Percentiles rank a stretch among this genome's conserved stretches.
Evolutionary conservation across 1,140 invertebrate genomes (phyloP).

Genomic region (Danaus melanippus): DNA sequence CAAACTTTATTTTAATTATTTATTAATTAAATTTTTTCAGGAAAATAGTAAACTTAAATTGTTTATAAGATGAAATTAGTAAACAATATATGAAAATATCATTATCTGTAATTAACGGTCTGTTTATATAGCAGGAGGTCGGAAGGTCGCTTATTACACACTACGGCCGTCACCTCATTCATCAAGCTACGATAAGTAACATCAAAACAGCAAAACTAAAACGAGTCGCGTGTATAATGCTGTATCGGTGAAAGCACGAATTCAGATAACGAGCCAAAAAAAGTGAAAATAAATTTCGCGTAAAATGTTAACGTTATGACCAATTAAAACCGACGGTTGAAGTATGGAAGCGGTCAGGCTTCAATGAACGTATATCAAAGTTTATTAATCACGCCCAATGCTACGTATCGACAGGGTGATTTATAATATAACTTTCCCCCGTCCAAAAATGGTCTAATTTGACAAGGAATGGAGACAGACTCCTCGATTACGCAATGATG

Average conservation of each 20-base stretch:
- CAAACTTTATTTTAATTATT: no score
- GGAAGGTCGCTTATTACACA: conserved; percentile 12
- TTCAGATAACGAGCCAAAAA: conserved; percentile 23
- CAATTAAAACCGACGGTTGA: conserved; percentile 36
- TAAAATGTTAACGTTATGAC: conserved; percentile 33
- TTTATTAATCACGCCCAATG: conserved; percentile 51
- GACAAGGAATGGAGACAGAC: conserved; percentile 15
- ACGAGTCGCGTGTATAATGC: conserved; percentile 4
- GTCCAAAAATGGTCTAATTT: conserved; percentile 55
- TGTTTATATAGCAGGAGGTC: conserved; percentile 7
- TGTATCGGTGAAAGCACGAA: conserved; percentile 27
- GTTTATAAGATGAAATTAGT: no score
- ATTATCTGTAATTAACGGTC: conserved; percentile 9
- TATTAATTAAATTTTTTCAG: no score
- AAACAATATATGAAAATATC: no score
- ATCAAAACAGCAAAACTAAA: conserved; percentile 10
- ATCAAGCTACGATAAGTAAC: conserved; percentile 14
- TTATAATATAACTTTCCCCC: conserved; percentile 49
- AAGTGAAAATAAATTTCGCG: conserved; percentile 40
- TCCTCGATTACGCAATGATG: background rate
- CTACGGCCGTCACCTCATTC: conserved; percentile 19
- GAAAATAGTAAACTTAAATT: no score
- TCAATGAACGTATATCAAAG: conserved; percentile 36
- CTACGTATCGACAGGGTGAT: conserved; percentile 37
- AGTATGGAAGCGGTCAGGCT: conserved; percentile 25